Evolutionary conservation across 2,113 vertebrate species (phyloP), one percentile per base, ranked within the genome.

Genomic region (Trogon surrucura): DNA sequence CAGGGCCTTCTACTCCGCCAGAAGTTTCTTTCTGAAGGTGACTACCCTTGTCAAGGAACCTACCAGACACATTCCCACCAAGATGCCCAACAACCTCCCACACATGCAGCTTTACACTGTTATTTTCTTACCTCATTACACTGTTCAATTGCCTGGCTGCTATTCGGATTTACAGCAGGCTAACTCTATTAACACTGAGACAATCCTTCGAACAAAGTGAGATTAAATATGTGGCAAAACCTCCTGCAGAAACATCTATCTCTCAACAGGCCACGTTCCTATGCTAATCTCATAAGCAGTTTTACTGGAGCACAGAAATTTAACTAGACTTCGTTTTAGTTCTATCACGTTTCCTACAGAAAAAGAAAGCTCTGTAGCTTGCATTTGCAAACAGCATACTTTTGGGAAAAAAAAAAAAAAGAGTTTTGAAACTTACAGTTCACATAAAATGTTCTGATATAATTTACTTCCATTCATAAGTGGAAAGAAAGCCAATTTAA

Each of bases 271-370:
- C 29, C 19, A 10, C 3, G 41, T 70, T 95, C 67, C 67, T n/a
- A 62, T 60, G 80, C n/a, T 91, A 92, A 86, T 67, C 72, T 92
- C 75, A 60, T 58, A 86, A 57, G 81, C 56, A 79, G 54, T 92
- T 93, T 88, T 51, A 80, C 6, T 16, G 48, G 25, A 92, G 66
- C 53, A 62, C n/a, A 94, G 44, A 87, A 94, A 88, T 30, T 41
- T 83, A 95, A 95, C 34, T 67, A 51, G 21, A 88, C 57, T 83
- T 95, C 95, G 88, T 88, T 83, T 62, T 81, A 91, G 51, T 79
- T 96, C 86, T 66, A 16, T 81, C 17, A 57, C 54, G 95, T 91
- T 78, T 86, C 60, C n/a, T 69, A 61, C 30, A 74, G 54, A 87
- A 73, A 77, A 94, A 79, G 18, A 60, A 87, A 64, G n/a, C 13